Evolutionary conservation across 1,140 invertebrate species (phyloP).

Genomic region (Acromyrmex echinatior): DNA sequence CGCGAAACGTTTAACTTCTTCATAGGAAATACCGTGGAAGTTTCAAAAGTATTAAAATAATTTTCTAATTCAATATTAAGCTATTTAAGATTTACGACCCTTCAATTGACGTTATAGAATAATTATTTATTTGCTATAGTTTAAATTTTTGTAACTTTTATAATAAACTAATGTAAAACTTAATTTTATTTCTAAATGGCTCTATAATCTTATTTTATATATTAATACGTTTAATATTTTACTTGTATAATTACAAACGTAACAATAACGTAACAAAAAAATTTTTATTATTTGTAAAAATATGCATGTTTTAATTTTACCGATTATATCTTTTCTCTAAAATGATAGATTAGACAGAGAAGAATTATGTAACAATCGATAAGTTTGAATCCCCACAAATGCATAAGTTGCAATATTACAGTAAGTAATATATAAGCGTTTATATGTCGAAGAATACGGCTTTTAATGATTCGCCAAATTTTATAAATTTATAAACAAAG

Average conservation of each 20-base stretch:
- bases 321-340: neutral
- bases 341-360: neutral
- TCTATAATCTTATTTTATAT: too few relatives aligned
- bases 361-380: conserved; percentile 68
- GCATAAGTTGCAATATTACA: conserved; percentile 43
- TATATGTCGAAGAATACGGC: neutral
- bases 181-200: too few relatives aligned
- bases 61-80: conserved; percentile 42
- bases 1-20: too few relatives aligned
- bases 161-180: neutral
- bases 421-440: conserved; percentile 14
- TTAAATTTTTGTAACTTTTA: neutral
- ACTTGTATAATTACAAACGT: neutral
- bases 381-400: conserved; percentile 65
- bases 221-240: too few relatives aligned
- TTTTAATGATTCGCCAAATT: conserved; percentile 36
- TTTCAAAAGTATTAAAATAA: conserved; percentile 8
- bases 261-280: neutral
- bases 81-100: too few relatives aligned
- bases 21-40: too few relatives aligned
- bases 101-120: too few relatives aligned
- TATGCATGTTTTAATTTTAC: neutral
- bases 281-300: neutral
- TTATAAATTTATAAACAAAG: conserved; percentile 18
- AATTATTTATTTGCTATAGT: neutral